Conservation (phyloP, 2,888 invertebrate genomes). For the Mimumesa dahlbomi region DNA sequence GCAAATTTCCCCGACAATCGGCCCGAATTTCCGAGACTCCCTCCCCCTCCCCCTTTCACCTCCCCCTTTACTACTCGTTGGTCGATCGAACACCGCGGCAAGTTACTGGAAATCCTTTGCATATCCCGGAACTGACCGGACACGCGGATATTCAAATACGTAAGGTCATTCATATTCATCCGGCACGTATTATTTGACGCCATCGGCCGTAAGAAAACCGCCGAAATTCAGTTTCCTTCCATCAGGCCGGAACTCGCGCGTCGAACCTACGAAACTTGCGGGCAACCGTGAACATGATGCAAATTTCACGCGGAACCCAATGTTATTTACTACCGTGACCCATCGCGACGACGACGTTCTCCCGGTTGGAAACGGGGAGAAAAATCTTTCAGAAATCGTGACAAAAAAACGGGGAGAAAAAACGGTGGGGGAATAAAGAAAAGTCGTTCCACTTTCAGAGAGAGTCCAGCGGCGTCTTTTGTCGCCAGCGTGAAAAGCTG, state of each 20-base stretch:
- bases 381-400: constrained; percentile 31
- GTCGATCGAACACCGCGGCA: not conserved
- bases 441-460: constrained; percentile 44
- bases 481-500: no score
- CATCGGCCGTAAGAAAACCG: constrained; percentile 6
- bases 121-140: constrained; percentile 2
- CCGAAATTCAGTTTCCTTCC: not conserved
- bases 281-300: constrained; percentile 5
- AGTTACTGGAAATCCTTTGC: constrained; percentile 16
- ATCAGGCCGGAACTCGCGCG: no score
- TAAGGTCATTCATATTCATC: constrained; percentile 18
- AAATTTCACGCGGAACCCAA: constrained; percentile 33
- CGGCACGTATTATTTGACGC: constrained; percentile 6
- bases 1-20: not conserved
- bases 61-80: not conserved
- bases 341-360: no score
- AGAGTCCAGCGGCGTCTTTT: no score
- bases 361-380: no score
- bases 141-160: constrained; percentile 11
- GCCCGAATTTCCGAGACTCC: not conserved
- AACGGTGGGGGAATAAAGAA: constrained; percentile 31
- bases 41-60: no score
- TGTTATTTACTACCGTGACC: constrained; percentile 23
- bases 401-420: no score
- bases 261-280: not conserved